These are phyloP conservation scores for Sebastes diploproa DNA, from an alignment of 2,797 vertebrate genomes.

Conservation along the genomic window DNA sequence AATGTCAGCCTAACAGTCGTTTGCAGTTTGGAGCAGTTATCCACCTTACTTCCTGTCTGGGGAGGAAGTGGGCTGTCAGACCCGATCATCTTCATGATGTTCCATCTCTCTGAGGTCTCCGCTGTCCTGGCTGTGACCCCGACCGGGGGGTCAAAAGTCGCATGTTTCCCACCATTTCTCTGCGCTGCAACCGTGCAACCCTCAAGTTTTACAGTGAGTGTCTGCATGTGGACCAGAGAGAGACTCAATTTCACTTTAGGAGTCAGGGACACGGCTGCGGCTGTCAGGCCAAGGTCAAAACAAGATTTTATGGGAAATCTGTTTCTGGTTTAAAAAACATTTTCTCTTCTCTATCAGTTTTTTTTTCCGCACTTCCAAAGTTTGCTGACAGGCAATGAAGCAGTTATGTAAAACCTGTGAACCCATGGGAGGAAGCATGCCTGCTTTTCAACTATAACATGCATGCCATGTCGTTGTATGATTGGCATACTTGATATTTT, in stretches of 20 bases:
- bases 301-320: slow-evolving; percentile 70
- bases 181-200: slow-evolving; percentile 8
- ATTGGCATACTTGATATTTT: slow-evolving; percentile 27
- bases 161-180: slow-evolving; percentile 66
- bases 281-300: slow-evolving; percentile 54
- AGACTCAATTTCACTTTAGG: slow-evolving; percentile 51
- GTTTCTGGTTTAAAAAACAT: slow-evolving; percentile 59
- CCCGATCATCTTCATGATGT: slow-evolving; percentile 49
- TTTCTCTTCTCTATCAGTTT: slow-evolving; percentile 30
- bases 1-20: slow-evolving; percentile 21
- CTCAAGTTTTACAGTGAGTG: slow-evolving; percentile 59
- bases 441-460: slow-evolving; percentile 24
- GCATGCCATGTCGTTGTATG: slow-evolving; percentile 22
- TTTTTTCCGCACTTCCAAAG: slow-evolving; percentile 1
- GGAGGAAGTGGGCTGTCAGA: slow-evolving; percentile 62
- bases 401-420: slow-evolving; percentile 52
- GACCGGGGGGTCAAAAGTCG: slow-evolving; percentile 55
- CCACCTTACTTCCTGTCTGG: slow-evolving; percentile 67
- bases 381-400: slow-evolving; percentile 55
- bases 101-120: slow-evolving; percentile 53
- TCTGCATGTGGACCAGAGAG: slow-evolving; percentile 38
- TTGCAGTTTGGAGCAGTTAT: slow-evolving; percentile 43
- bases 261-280: slow-evolving; percentile 30
- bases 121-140: slow-evolving; percentile 48
- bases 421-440: slow-evolving; percentile 32